Percentiles rank a stretch among this genome's conserved stretches.
Evolutionary conservation across 2,797 vertebrate genomes (phyloP).

Genomic region (Alectoris magna): DNA sequence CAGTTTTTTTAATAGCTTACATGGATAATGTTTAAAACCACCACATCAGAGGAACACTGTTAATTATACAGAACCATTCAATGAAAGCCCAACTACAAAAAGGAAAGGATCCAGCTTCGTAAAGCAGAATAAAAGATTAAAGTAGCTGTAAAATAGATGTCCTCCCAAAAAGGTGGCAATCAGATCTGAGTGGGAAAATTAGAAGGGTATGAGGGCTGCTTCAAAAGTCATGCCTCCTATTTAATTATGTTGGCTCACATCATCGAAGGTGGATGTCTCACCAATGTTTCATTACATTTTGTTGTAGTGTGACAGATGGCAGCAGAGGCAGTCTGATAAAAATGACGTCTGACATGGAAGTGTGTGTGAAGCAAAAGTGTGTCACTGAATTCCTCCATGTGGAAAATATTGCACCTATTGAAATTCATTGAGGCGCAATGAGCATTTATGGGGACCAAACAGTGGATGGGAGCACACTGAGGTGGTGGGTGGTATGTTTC

Average conservation of each 20-base stretch:
- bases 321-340: neutral
- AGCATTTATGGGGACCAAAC: neutral
- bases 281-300: neutral
- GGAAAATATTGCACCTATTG: neutral
- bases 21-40: constrained; percentile 48
- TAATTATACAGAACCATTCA: constrained; percentile 61
- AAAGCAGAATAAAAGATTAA: constrained; percentile 19
- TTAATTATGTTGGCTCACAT: neutral
- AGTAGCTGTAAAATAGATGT: neutral
- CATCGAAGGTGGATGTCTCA: neutral
- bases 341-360: neutral
- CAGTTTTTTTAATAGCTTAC: constrained; percentile 35
- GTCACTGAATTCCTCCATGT: neutral
- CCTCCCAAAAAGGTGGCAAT: neutral
- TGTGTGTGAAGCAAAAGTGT: neutral
- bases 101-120: neutral
- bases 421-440: neutral
- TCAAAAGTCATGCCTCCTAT: neutral
- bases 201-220: neutral
- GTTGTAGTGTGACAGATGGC: neutral
- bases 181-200: neutral
- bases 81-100: constrained; percentile 31
- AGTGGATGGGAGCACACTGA: neutral
- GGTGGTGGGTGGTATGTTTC: neutral
- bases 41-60: constrained; percentile 61